These are phyloP conservation scores for Diuraphis noxia DNA, from an alignment of 1,140 invertebrate species.

Conservation along the genomic window DNA sequence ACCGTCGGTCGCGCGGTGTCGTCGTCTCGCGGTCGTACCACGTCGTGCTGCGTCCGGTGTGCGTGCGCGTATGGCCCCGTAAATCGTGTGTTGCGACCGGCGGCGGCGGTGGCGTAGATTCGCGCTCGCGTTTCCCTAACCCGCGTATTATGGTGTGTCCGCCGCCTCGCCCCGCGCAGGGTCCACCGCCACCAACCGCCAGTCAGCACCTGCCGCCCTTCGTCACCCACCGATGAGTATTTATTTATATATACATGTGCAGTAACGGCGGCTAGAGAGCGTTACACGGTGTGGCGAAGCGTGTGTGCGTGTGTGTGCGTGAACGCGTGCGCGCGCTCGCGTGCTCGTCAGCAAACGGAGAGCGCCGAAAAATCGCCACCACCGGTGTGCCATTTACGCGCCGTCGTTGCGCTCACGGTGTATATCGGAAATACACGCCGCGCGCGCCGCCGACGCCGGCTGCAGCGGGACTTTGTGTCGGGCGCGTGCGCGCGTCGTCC, in stretches of 20 bases:
- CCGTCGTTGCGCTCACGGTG: not conserved
- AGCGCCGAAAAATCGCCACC: not conserved
- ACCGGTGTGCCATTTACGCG: not conserved
- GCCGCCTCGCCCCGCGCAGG: not conserved
- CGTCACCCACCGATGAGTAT: not conserved
- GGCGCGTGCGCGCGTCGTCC: not conserved
- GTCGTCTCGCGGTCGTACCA: conserved; percentile 15
- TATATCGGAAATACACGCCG: conserved; percentile 1
- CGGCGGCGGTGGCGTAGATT: not conserved
- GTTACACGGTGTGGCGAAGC: not conserved
- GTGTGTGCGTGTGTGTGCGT: not conserved
- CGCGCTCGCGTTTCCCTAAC: not conserved
- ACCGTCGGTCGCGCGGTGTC: conserved; percentile 4
- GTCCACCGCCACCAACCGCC: not conserved
- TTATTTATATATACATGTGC: not conserved
- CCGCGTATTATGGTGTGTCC: not conserved
- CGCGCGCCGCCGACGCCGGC: not conserved
- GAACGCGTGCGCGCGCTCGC: not conserved
- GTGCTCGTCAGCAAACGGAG: not conserved
- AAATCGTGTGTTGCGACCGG: conserved; percentile 3
- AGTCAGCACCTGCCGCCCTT: not conserved
- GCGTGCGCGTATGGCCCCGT: conserved; percentile 26
- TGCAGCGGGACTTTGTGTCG: not conserved
- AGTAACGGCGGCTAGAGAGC: not conserved
- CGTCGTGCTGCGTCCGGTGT: conserved; percentile 29